These are phyloP conservation scores for Recurvirostra avosetta DNA, from an alignment of 2,113 vertebrate genomes.

Conservation along the genomic window DNA sequence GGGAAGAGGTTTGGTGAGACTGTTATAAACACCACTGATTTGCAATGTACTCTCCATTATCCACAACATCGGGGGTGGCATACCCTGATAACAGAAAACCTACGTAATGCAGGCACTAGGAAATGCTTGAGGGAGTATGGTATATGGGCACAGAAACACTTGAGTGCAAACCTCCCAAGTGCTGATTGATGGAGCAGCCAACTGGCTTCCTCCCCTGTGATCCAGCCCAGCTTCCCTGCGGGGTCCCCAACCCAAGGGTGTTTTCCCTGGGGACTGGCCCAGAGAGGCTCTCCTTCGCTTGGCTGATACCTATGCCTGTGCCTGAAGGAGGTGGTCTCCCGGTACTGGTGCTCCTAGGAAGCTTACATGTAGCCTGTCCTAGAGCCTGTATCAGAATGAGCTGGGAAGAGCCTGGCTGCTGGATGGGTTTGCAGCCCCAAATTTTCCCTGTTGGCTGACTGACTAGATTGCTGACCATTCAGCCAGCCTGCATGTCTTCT, in stretches of 20 bases:
- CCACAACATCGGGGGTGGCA: not conserved
- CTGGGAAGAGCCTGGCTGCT: not conserved
- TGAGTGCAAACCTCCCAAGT: not conserved
- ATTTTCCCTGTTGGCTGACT: not conserved
- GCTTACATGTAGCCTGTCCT: not conserved
- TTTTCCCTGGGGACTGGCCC: not conserved
- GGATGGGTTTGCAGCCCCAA: not conserved
- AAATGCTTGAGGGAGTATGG: not conserved
- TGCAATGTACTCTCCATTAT: not conserved
- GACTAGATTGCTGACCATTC: not conserved
- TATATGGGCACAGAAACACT: not conserved
- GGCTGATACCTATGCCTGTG: not conserved
- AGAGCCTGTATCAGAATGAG: not conserved
- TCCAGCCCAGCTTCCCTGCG: not conserved
- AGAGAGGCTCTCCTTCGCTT: not conserved
- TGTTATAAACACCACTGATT: not conserved
- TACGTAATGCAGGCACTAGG: not conserved
- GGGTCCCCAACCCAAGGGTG: not conserved
- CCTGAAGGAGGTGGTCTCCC: not conserved
- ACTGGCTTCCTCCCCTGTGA: not conserved
- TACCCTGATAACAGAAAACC: not conserved
- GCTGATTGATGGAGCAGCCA: not conserved
- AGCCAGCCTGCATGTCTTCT: not conserved
- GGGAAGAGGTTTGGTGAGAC: not conserved
- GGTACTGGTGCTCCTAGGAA: not conserved